Conservation (phyloP, 2,888 invertebrate species). For the Drosophila multiciliata region DNA sequence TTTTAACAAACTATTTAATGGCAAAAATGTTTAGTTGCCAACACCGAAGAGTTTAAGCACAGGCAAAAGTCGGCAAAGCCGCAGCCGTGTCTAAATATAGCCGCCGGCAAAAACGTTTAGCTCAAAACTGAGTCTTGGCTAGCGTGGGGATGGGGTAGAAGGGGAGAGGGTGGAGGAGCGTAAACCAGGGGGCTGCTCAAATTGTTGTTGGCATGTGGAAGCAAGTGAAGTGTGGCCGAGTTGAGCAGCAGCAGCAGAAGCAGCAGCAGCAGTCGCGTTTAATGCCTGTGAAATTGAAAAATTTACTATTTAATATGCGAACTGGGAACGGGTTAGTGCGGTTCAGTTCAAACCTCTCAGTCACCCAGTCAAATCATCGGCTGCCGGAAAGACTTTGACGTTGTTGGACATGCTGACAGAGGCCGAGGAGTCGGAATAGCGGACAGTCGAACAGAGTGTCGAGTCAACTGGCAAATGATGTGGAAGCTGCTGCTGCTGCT, state of each 20-base stretch:
- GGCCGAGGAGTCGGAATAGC: conserved; percentile 28
- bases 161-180: background rate
- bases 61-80: conserved; percentile 24
- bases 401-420: conserved; percentile 54
- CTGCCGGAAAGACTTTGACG: conserved; percentile 78
- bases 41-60: conserved; percentile 29
- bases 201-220: conserved; percentile 29
- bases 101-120: conserved; percentile 74
- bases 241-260: conserved; percentile 23
- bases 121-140: conserved; percentile 44
- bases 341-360: conserved; percentile 23
- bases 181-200: background rate
- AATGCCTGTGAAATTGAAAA: conserved; percentile 82
- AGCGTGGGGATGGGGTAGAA: background rate
- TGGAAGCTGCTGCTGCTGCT: conserved; percentile 62
- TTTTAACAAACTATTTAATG: conserved; percentile 81
- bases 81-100: conserved; percentile 68
- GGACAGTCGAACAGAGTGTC: conserved; percentile 34
- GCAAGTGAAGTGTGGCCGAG: conserved; percentile 55
- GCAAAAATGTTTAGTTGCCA: conserved; percentile 64
- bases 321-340: conserved; percentile 59
- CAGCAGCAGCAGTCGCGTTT: conserved; percentile 68
- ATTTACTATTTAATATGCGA: conserved; percentile 80
- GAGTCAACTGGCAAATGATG: conserved; percentile 70
- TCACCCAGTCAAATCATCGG: conserved; percentile 39